These are phyloP conservation scores for Solenopsis invicta DNA, from an alignment of 1,140 invertebrate genomes.

Conservation along the genomic window DNA sequence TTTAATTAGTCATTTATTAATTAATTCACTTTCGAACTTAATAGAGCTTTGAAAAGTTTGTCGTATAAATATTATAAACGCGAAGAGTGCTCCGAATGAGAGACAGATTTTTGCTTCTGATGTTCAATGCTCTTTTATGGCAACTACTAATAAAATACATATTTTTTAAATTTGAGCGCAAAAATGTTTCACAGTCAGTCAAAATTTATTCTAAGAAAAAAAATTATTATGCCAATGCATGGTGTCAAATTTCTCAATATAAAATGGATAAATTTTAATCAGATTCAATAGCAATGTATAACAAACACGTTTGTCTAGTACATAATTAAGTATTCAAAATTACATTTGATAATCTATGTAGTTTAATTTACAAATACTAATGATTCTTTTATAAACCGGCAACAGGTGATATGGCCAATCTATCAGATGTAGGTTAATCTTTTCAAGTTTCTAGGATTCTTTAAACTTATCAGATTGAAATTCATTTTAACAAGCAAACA, in stretches of 20 bases:
- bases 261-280: neutral
- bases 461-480: slow-evolving; percentile 6
- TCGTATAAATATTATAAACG: slow-evolving; percentile 28
- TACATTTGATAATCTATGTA: slow-evolving; percentile 22
- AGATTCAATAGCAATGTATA: neutral
- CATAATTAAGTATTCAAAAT: neutral
- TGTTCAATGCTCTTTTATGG: slow-evolving; percentile 37
- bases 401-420: slow-evolving; percentile 60
- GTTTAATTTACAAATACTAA: slow-evolving; percentile 11
- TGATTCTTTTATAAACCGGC: slow-evolving; percentile 51
- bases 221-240: neutral
- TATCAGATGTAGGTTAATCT: slow-evolving; percentile 22
- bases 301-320: neutral
- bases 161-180: neutral
- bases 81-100: neutral
- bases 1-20: slow-evolving; percentile 43
- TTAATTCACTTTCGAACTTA: neutral
- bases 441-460: neutral
- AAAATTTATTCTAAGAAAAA: slow-evolving; percentile 5
- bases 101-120: slow-evolving; percentile 7
- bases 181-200: neutral
- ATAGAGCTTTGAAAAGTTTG: neutral
- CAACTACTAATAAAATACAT: neutral
- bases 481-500: slow-evolving; percentile 12
- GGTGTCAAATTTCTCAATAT: neutral